Percentiles rank a stretch among this genome's conserved stretches.
Conservation (phyloP, 2,888 invertebrate species). For the Lasioglossum leucozonium region DNA sequence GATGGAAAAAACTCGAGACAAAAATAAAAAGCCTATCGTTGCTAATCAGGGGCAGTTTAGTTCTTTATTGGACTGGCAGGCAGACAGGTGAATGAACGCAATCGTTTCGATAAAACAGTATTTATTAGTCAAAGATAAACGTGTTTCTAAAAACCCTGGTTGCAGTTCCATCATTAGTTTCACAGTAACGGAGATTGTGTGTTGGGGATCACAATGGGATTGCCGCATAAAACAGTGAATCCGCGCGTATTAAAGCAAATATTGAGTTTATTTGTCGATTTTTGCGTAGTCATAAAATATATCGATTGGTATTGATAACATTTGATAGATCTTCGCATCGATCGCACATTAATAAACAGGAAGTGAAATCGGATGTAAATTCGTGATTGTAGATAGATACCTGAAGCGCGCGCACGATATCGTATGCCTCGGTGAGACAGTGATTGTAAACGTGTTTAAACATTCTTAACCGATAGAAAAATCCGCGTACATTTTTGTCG, state of each 20-base stretch:
- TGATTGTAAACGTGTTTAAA: neutral
- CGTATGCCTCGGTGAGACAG: constrained; percentile 14
- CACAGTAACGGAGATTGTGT: constrained; percentile 25
- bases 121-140: constrained; percentile 58
- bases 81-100: constrained; percentile 12
- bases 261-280: constrained; percentile 78
- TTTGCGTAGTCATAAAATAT: constrained; percentile 80
- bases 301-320: constrained; percentile 76
- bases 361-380: constrained; percentile 49
- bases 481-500: neutral
- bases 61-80: neutral
- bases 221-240: constrained; percentile 38
- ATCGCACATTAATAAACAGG: constrained; percentile 50
- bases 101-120: constrained; percentile 46
- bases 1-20: neutral
- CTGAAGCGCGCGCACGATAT: constrained; percentile 58
- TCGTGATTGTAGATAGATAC: constrained; percentile 43
- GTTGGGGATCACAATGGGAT: neutral
- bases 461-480: neutral
- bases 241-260: constrained; percentile 76
- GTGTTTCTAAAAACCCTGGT: constrained; percentile 52
- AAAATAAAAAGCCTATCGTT: neutral
- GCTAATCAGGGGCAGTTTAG: neutral
- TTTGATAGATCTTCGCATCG: constrained; percentile 63
- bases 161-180: constrained; percentile 52